Evolutionary conservation across 2,113 vertebrate genomes (phyloP).

Genomic region (Boulengeromyrus knoepffleri): DNA sequence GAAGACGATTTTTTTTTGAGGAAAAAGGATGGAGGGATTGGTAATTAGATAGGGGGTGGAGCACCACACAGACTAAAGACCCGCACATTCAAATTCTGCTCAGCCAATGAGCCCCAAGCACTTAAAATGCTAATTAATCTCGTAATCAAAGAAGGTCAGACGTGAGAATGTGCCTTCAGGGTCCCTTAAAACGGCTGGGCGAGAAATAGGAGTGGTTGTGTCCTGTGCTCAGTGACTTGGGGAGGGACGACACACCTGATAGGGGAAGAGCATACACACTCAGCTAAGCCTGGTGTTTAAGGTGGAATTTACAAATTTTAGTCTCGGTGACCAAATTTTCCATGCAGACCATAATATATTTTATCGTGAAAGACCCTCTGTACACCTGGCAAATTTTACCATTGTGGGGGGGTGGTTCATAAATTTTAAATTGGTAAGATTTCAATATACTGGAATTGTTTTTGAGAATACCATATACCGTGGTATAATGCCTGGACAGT

Average conservation of each 20-base stretch:
- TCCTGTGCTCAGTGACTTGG: background rate
- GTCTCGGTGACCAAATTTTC: background rate
- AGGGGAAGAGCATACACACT: background rate
- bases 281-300: background rate
- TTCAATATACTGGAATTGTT: background rate
- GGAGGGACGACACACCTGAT: background rate
- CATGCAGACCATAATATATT: background rate
- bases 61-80: background rate
- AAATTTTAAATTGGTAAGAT: background rate
- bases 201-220: background rate
- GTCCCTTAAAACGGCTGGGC: background rate
- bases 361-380: background rate
- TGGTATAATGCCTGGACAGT: background rate
- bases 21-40: background rate
- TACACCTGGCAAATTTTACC: background rate
- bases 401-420: background rate
- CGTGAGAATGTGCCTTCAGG: background rate
- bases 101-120: background rate
- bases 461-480: background rate
- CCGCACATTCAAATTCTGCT: background rate
- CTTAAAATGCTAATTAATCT: constrained; percentile 3
- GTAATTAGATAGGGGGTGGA: background rate
- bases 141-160: background rate
- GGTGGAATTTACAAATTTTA: background rate
- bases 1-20: background rate